Evolutionary conservation across 2,888 invertebrate genomes (phyloP).

Genomic region (Drosophila nigritarsus): DNA sequence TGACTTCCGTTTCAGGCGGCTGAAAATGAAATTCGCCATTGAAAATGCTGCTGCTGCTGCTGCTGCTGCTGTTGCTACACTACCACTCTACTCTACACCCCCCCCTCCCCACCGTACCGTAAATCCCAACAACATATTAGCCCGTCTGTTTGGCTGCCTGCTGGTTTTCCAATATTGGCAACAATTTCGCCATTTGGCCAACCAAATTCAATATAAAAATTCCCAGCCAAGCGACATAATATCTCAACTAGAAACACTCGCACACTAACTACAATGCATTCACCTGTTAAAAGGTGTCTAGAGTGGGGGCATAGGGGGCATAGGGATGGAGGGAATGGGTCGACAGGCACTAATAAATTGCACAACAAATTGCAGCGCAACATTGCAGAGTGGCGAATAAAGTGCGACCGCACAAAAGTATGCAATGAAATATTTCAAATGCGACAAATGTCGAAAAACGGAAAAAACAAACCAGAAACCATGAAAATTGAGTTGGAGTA

Average conservation of each 20-base stretch:
- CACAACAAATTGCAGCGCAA: constrained; percentile 58
- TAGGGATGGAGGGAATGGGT: too few species aligned
- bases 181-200: constrained; percentile 47
- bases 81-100: not conserved
- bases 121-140: constrained; percentile 30
- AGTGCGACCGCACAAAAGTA: constrained; percentile 61
- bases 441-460: constrained; percentile 46
- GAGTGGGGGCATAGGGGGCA: not conserved
- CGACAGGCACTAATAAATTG: constrained; percentile 63
- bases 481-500: constrained; percentile 18
- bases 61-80: not conserved
- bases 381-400: constrained; percentile 5
- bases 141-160: constrained; percentile 47
- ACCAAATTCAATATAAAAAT: constrained; percentile 67
- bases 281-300: constrained; percentile 1
- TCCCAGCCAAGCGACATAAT: constrained; percentile 60
- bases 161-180: constrained; percentile 37
- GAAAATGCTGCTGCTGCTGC: constrained; percentile 7
- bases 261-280: constrained; percentile 8
- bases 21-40: constrained; percentile 69
- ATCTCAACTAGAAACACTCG: constrained; percentile 12
- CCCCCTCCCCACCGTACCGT: too few species aligned
- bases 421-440: constrained; percentile 71
- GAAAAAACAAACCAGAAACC: not conserved
- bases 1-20: constrained; percentile 70